A percentile compares a stretch with the other conserved stretches of the same genome.
These are phyloP conservation scores for Acrobasis suavella DNA, from an alignment of 2,888 invertebrate genomes.

Conservation along the genomic window DNA sequence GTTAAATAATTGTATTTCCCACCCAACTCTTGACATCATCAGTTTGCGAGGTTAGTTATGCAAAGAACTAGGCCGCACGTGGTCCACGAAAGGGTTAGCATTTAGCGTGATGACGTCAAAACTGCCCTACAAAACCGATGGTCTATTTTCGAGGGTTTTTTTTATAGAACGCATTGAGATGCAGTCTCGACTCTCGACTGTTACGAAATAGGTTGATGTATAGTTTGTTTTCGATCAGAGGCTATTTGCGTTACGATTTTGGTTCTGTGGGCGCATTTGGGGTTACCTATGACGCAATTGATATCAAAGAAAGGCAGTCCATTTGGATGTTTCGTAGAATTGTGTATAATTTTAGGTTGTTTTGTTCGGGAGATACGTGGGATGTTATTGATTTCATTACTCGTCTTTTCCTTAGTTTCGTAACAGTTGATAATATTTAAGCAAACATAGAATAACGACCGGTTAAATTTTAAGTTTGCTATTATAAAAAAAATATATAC, in stretches of 20 bases:
- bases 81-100: conserved; percentile 31
- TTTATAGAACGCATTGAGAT: conserved; percentile 49
- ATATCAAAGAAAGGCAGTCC: conserved; percentile 17
- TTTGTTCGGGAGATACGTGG: neutral
- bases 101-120: conserved; percentile 61
- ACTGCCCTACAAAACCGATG: conserved; percentile 53
- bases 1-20: neutral
- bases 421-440: too few species aligned
- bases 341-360: conserved; percentile 2
- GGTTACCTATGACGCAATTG: conserved; percentile 21
- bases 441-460: too few species aligned
- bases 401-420: neutral
- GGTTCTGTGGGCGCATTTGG: conserved; percentile 20
- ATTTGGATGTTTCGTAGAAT: conserved; percentile 18
- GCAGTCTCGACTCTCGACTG: conserved; percentile 36
- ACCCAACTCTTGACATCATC: conserved; percentile 37
- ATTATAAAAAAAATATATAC: too few species aligned
- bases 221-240: conserved; percentile 18
- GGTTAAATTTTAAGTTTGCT: neutral
- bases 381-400: neutral
- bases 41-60: conserved; percentile 36
- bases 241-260: conserved; percentile 12
- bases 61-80: conserved; percentile 57
- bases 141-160: conserved; percentile 43
- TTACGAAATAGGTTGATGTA: conserved; percentile 28